Percentiles rank a stretch among this genome's conserved stretches.
These are phyloP conservation scores for Uria aalge DNA, from an alignment of 2,113 vertebrate genomes.

Conservation along the genomic window DNA sequence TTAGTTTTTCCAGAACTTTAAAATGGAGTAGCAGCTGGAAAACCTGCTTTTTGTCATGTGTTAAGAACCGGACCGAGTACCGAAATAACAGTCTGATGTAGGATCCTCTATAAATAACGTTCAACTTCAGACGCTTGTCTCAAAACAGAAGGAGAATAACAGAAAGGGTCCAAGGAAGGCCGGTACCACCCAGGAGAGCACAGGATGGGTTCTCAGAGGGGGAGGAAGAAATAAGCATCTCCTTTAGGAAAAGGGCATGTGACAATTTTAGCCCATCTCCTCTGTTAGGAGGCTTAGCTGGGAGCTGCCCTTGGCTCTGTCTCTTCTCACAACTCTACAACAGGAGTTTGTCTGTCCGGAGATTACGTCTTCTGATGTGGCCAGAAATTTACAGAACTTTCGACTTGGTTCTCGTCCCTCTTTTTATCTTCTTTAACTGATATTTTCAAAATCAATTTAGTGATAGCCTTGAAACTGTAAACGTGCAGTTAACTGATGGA, in stretches of 20 bases:
- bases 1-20: neutral
- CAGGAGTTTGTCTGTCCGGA: neutral
- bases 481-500: neutral
- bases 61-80: neutral
- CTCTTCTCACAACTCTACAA: neutral
- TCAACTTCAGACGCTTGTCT: rapidly evolving
- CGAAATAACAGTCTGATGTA: neutral
- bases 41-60: neutral
- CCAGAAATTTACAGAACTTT: neutral
- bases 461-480: neutral
- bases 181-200: neutral
- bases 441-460: neutral
- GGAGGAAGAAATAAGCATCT: neutral
- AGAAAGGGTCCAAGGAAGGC: neutral
- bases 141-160: neutral
- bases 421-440: neutral
- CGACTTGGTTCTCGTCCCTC: neutral
- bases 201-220: neutral
- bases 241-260: rapidly evolving
- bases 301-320: rapidly evolving
- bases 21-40: neutral
- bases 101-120: neutral
- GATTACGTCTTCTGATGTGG: neutral
- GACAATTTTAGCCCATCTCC: neutral
- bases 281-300: neutral